These are phyloP conservation scores for Mamestra brassicae DNA, from an alignment of 2,888 invertebrate genomes.

Conservation along the genomic window DNA sequence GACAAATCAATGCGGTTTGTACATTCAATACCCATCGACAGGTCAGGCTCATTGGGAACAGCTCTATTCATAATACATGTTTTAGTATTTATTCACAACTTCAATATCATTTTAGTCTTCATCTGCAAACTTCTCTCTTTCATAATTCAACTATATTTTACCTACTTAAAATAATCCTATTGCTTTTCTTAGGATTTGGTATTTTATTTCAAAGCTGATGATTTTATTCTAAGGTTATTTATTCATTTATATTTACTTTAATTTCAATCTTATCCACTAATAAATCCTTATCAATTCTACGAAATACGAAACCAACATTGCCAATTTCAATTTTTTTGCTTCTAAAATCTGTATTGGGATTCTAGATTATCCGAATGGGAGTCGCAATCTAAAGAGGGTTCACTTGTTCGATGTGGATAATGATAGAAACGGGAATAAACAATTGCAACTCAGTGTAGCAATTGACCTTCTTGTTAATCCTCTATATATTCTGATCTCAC, in stretches of 20 bases:
- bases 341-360: neutral
- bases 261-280: neutral
- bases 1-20: slow-evolving; percentile 81
- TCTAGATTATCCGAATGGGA: neutral
- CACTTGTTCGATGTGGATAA: neutral
- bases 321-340: neutral
- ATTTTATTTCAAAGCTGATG: neutral
- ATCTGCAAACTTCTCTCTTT: neutral
- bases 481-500: neutral
- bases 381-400: neutral
- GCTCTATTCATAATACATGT: slow-evolving; percentile 5
- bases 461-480: neutral
- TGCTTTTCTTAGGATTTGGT: neutral
- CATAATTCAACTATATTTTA: neutral
- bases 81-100: slow-evolving; percentile 5
- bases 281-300: too few relatives aligned
- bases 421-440: neutral
- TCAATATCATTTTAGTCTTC: neutral
- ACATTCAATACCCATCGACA: slow-evolving; percentile 78
- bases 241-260: neutral
- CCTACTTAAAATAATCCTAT: neutral
- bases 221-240: neutral
- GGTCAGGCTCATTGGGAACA: slow-evolving; percentile 67
- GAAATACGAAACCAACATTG: neutral
- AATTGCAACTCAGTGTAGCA: neutral